phyloP scores from a whole-genome alignment of 2,113 vertebrate genomes.

The Erpornis zantholeuca region DNA sequence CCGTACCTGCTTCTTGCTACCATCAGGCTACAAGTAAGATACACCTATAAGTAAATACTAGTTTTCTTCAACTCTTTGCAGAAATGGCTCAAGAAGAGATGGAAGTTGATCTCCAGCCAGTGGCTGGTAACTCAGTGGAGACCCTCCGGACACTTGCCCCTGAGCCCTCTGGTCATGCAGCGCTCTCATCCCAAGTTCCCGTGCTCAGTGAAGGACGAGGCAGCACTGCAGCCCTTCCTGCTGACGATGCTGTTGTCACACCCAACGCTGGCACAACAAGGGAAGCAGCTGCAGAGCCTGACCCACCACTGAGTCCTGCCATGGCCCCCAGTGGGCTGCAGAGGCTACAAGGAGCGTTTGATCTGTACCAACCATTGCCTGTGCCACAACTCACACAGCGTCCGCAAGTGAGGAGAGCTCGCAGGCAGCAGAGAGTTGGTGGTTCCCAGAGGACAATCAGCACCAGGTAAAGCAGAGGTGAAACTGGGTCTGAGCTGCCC shows the following conservation, averaged over 20 bases:
- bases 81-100: constrained; percentile 83
- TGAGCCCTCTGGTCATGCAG: background rate
- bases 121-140: background rate
- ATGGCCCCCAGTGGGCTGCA: background rate
- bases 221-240: background rate
- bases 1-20: background rate
- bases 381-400: background rate
- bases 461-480: constrained; percentile 59
- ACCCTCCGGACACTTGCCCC: background rate
- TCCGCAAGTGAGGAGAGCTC: background rate
- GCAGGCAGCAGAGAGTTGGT: constrained; percentile 3
- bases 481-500: background rate
- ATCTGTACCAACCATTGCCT: background rate
- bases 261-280: constrained; percentile 54
- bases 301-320: background rate
- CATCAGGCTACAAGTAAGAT: background rate
- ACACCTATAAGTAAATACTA: background rate
- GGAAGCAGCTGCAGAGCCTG: background rate
- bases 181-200: rapidly evolving
- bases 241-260: background rate
- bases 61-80: background rate
- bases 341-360: constrained; percentile 37
- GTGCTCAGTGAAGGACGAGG: background rate
- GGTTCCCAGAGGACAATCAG: constrained; percentile 61
- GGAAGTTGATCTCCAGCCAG: constrained; percentile 75